Evolutionary conservation across 2,797 vertebrate genomes (phyloP), one percentile per base, ranked within the genome.

Genomic region (Ambastaia sidthimunki): DNA sequence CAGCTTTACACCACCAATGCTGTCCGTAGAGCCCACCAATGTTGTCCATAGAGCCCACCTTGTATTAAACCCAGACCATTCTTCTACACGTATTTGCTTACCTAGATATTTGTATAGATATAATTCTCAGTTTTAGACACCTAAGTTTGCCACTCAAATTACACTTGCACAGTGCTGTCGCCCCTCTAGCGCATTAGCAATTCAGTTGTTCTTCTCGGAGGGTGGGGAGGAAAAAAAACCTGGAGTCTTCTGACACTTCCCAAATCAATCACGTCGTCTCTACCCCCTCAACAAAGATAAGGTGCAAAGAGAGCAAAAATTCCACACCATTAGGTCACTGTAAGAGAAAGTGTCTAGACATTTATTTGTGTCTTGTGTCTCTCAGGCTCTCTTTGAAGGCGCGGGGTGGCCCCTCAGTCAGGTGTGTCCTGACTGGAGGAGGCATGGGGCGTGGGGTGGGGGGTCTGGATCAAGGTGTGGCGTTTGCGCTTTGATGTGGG

Each of bases 401-500:
- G 57, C 76, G 87, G 91, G 92, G 93, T 94, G 94, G 94, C 90
- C 94, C 92, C 72, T 81, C 88, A 92, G 87, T 81, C 84, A 88
- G 86, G 82, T 83, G 77, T 83, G 80, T 80, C 70, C 76, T 77
- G 80, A 62, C 54, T 44, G 23, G 68, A 60, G 75, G 71, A 63
- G 48, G 47, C 88, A 59, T 57, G 63, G 57, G 71, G 34, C 34
- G 25, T 50, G 37, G 73, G 66, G 80, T 71, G 76, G 74, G 78
- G 91, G 87, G 91, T 86, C 89, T 80, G 90, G 94, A 94, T 94
- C 92, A 92, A 94, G 94, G 93, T 92, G 93, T 92, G 93, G 92
- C 86, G 84, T 89, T 92, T 89, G 78, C 12, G 0, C 94, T 95
- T 95, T 95, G 93, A 95, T 94, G 94, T 93, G 47, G 63, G 47